A percentile compares a stretch with the other conserved stretches of the same genome.
These are phyloP conservation scores for Ceratosolen fusciceps DNA, from an alignment of 1,140 invertebrate genomes.

Conservation along the genomic window DNA sequence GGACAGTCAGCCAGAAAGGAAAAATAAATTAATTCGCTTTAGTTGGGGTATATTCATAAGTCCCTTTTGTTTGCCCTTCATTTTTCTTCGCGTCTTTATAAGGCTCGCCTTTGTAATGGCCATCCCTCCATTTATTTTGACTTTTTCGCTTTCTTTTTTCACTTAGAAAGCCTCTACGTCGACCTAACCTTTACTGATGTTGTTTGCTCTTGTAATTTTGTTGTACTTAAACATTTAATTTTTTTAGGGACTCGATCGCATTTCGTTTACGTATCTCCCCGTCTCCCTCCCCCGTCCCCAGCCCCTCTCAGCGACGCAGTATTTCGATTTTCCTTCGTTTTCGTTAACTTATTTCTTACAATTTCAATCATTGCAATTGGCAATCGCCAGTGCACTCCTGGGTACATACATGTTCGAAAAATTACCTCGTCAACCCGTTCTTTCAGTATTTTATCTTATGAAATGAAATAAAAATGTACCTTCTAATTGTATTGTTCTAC, in stretches of 20 bases:
- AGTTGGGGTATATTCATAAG: not conserved
- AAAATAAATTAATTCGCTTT: conserved; percentile 28
- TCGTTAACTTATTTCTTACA: not conserved
- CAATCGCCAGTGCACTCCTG: not conserved
- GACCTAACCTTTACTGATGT: conserved; percentile 32
- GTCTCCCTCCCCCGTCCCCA: no score
- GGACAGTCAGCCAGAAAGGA: conserved; percentile 33
- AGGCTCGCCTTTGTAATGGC: not conserved
- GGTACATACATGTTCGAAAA: not conserved
- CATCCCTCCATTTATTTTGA: not conserved
- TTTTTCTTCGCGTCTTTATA: not conserved
- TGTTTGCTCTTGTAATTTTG: not conserved
- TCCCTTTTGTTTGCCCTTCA: not conserved
- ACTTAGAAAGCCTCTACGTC: not conserved
- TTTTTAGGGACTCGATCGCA: not conserved
- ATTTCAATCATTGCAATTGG: not conserved
- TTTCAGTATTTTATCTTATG: no score
- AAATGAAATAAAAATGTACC: no score
- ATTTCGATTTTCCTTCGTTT: not conserved
- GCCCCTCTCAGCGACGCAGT: no score
- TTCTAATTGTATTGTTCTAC: no score
- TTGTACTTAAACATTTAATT: not conserved
- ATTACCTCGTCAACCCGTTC: not conserved
- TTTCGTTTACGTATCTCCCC: no score
- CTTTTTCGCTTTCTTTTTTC: not conserved